Base-by-base conservation (phyloP, 2,113 vertebrate genomes). In the Boleophthalmus pectinirostris region DNA sequence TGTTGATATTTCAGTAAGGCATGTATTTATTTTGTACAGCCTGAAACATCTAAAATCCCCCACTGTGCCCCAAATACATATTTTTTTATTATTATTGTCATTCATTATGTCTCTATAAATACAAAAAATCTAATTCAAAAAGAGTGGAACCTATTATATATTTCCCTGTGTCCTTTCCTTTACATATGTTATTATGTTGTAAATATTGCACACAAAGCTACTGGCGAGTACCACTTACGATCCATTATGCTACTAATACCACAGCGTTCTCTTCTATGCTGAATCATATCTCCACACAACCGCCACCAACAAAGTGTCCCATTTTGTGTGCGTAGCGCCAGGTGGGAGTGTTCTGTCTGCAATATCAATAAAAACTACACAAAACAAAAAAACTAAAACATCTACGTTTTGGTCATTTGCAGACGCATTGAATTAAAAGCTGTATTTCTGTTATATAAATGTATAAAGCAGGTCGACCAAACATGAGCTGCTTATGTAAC, bases 401-500 rank as follows among this genome's bases (percentile, higher is more conserved):
- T 60, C 57, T 15, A 3, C 24, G 60, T 7, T 35, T 20, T 3
- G 18, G 16, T 7, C 15, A 35, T 29, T 29, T 29, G 29, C 29
- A 29, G 29, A 29, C 4, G 29, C 29, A 72, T 73, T 68, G 82
- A 82, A 90, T 85, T 82, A 69, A 90, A 49, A 61, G 68, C 69
- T 29, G 3, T 20, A 33, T 58, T 33, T 3, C 13, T 35, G 29
- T 63, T 63, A 35, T 2, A 14, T 35, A 63, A 35, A 20, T 10
- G 29, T 29, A 29, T 29, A 29, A 29, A 29, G 29, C 2, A 29
- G 29, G 29, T 29, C 29, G 60, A 20, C 35, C 60, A 35, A 35
- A 35, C 29, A 29, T 35, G 25, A 35, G 60, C 60, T 10, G 15
- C 60, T 88, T 89, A 88, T 15, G 69, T 79, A 85, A 90, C 74